Evolutionary conservation across 2,797 vertebrate genomes (phyloP), one percentile per base, ranked within the genome.

Genomic region (Siniperca undulata): DNA sequence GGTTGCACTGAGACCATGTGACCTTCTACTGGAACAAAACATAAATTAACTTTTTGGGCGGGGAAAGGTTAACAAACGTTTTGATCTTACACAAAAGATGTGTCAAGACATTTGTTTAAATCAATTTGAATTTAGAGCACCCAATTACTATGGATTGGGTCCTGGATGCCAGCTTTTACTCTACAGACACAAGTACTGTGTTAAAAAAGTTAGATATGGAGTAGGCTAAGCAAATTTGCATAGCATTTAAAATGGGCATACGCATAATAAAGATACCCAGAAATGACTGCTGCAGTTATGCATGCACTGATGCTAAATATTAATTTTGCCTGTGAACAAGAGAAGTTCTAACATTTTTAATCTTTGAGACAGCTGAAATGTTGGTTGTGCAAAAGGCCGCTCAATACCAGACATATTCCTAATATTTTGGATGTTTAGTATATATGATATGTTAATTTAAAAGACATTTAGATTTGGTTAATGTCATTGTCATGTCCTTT

Each of bases 11-110:
- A 68, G 62, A 77, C 22, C 55, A 59, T 16, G 78, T 72, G 53
- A 81, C 70, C 36, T 64, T 65, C 20, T 64, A 34, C 53, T 83
- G 73, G 72, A 80, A 80, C 77, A 66, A 74, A 76, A 76, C 19
- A 65, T 12, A 72, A 53, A 48, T 58, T 59, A 17, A 30, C 59
- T 46, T 58, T 69, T 52, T 4, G 48, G 17, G 20, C 14, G 34
- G 60, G 42, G 10, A 14, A 12, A 6, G 27, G 27, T 27, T 27
- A 58, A 61, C 56, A 34, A 4, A 52, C 12, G 10, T 30, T 82
- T 52, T 77, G 11, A 62, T 52, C 13, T 69, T 12, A 40, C 20
- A 27, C 11, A n/a, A 44, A 17, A 40, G 22, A 42, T 60, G 71
- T 53, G 42, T 20, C 5, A 0, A 52, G 12, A 56, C 72, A 22